These are phyloP conservation scores for Oceanodroma tethys DNA, from an alignment of 2,113 vertebrate species.

Conservation along the genomic window DNA sequence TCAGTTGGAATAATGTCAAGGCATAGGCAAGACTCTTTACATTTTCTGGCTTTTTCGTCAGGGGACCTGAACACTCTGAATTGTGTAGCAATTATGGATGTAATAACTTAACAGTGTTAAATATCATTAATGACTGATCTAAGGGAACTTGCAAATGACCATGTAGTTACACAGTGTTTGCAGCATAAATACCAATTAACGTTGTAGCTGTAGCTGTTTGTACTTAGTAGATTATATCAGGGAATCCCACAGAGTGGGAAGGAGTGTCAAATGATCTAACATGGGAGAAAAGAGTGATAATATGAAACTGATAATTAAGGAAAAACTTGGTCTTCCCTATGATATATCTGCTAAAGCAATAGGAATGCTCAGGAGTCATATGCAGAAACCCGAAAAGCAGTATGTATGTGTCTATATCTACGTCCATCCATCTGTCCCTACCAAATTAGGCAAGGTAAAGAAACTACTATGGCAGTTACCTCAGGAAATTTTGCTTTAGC, in stretches of 20 bases:
- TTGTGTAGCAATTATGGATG: constrained; percentile 63
- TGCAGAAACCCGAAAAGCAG: neutral
- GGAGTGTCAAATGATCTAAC: neutral
- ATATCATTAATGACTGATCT: constrained; percentile 57
- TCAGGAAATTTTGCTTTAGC: neutral
- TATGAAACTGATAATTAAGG: neutral
- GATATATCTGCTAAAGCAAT: neutral
- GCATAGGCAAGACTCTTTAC: neutral
- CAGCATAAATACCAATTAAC: constrained; percentile 67
- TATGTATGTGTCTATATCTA: neutral
- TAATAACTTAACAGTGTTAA: constrained; percentile 68
- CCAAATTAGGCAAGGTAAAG: neutral
- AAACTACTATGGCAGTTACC: neutral
- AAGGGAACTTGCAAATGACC: constrained; percentile 61
- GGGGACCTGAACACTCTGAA: constrained; percentile 43
- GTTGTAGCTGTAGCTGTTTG: neutral
- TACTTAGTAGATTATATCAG: neutral
- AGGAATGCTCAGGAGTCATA: neutral
- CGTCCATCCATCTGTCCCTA: neutral
- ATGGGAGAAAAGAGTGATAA: neutral
- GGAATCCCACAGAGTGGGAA: neutral
- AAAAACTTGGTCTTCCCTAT: neutral
- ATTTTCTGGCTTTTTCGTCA: constrained; percentile 8
- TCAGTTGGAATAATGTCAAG: neutral
- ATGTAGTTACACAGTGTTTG: constrained; percentile 45